These are phyloP conservation scores for Pomacea canaliculata DNA, from an alignment of 2,888 invertebrate species.

Conservation along the genomic window DNA sequence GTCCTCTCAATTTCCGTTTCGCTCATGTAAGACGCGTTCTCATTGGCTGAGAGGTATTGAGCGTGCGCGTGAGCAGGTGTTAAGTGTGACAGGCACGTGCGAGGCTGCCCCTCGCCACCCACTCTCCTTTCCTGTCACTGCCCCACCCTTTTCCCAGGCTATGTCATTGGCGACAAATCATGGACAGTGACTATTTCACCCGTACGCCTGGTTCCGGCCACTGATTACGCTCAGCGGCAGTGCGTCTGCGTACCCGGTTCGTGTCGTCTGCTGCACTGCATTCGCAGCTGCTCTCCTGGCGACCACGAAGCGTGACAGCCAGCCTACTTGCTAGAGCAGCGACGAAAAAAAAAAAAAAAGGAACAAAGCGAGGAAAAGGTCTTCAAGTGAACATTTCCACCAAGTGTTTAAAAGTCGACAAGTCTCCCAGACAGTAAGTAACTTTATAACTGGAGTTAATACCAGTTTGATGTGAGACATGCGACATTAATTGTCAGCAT, in stretches of 20 bases:
- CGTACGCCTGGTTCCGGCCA: background rate
- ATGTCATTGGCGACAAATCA: slow-evolving; percentile 6
- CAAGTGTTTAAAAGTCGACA: too few species aligned
- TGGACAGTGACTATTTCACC: background rate
- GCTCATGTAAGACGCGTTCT: slow-evolving; percentile 16
- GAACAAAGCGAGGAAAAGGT: too few species aligned
- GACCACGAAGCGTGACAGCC: too few species aligned
- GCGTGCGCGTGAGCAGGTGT: slow-evolving; percentile 27
- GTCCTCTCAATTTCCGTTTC: slow-evolving; percentile 35
- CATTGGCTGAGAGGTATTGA: slow-evolving; percentile 24
- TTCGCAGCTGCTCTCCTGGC: background rate
- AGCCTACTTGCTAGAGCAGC: too few species aligned
- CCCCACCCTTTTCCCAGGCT: too few species aligned
- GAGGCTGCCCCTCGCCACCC: background rate
- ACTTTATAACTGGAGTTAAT: too few species aligned
- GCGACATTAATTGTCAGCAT: too few species aligned
- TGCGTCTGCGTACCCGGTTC: background rate
- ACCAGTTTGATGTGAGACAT: too few species aligned
- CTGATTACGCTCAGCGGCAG: background rate
- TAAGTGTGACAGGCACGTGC: slow-evolving; percentile 30
- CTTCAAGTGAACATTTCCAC: too few species aligned
- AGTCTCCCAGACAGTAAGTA: too few species aligned
- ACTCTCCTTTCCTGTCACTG: too few species aligned
- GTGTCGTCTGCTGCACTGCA: slow-evolving; percentile 3
- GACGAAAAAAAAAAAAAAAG: too few species aligned